These are phyloP conservation scores for Mactra quadrangularis DNA, from an alignment of 1,140 invertebrate species.

Conservation along the genomic window DNA sequence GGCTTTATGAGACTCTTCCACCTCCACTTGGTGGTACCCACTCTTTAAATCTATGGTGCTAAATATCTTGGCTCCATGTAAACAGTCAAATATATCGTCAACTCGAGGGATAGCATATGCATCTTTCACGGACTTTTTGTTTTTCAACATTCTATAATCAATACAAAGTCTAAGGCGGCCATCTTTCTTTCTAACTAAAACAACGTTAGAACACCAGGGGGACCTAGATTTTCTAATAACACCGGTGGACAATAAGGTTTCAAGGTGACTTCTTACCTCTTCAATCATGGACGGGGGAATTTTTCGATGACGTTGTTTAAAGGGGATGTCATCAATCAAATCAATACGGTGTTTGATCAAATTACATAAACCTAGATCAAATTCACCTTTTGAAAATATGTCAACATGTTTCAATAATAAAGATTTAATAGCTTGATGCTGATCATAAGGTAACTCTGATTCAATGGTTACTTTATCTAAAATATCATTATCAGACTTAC, in stretches of 20 bases:
- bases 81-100: not conserved
- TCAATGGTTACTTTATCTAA: conserved; percentile 2
- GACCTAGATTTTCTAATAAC: conserved; percentile 14
- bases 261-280: conserved; percentile 50
- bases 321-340: conserved; percentile 18
- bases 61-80: not conserved
- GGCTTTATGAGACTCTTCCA: conserved; percentile 4
- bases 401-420: conserved; percentile 19
- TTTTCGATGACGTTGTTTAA: conserved; percentile 56
- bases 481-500: not conserved
- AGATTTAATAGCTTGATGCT: not conserved
- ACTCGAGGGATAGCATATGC: not conserved
- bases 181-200: no score
- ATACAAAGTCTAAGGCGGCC: not conserved
- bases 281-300: conserved; percentile 47
- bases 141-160: not conserved
- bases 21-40: not conserved
- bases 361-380: conserved; percentile 41
- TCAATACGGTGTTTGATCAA: conserved; percentile 49
- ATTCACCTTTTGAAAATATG: conserved; percentile 50
- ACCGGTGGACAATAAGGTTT: conserved; percentile 25
- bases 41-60: no score
- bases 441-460: not conserved
- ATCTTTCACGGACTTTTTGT: not conserved
- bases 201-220: no score